phyloP scores from a whole-genome alignment of 2,888 invertebrate genomes.

The Drosophila eohydei region DNA sequence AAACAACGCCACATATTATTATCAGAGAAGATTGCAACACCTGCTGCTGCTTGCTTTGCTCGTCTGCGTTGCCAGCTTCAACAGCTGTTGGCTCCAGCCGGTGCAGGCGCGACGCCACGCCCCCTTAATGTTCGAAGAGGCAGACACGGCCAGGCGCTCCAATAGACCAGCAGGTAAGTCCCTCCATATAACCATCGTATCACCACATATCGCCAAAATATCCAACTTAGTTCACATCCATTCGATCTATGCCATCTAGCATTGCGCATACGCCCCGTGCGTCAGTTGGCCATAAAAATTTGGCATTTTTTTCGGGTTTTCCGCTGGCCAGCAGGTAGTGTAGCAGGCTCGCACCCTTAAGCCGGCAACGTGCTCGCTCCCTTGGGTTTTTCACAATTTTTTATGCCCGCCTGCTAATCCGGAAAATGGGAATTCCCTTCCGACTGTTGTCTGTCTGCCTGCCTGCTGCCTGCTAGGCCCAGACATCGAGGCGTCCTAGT shows the following conservation, averaged over 20 bases:
- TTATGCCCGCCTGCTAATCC: conserved; percentile 64
- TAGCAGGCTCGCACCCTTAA: conserved; percentile 71
- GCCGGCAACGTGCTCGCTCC: conserved; percentile 34
- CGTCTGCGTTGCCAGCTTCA: conserved; percentile 60
- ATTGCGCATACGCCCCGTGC: conserved; percentile 71
- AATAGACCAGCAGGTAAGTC: conserved; percentile 89
- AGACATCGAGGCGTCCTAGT: conserved; percentile 56
- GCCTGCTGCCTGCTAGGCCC: conserved; percentile 13
- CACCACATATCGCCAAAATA: background rate
- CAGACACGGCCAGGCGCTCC: conserved; percentile 88
- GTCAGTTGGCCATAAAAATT: conserved; percentile 6
- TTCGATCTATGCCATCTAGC: conserved; percentile 21
- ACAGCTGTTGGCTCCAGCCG: conserved; percentile 53
- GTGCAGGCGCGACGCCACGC: conserved; percentile 86
- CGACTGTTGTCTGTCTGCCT: conserved; percentile 43
- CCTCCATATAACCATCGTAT: background rate
- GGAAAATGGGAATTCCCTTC: conserved; percentile 81
- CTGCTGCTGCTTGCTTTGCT: conserved; percentile 69
- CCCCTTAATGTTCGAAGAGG: conserved; percentile 88
- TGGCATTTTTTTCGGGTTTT: conserved; percentile 12
- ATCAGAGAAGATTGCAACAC: conserved; percentile 62
- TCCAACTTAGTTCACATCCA: background rate
- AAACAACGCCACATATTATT: conserved; percentile 29
- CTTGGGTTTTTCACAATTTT: conserved; percentile 26
- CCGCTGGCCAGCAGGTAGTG: conserved; percentile 39